phyloP scores from a whole-genome alignment of 2,888 invertebrate genomes.

The Entomobrya multifasciata region DNA sequence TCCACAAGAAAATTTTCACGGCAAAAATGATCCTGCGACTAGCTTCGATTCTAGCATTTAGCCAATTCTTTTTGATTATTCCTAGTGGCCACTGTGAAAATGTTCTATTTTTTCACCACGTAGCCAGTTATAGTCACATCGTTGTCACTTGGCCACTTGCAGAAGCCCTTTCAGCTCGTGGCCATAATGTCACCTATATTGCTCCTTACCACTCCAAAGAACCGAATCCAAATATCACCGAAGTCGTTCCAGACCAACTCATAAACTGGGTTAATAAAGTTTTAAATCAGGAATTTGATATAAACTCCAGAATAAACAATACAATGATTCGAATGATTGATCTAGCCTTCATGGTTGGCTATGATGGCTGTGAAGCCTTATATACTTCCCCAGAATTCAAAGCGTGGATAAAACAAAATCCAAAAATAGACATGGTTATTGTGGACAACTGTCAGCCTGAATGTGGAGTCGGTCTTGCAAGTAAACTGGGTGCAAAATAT shows the following conservation, averaged over 20 bases:
- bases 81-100: no score
- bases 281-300: conserved; percentile 47
- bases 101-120: conserved; percentile 71
- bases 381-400: conserved; percentile 29
- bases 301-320: conserved; percentile 22
- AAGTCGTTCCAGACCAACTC: conserved; percentile 57
- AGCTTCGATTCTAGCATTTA: no score
- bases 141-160: no score
- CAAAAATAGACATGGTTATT: conserved; percentile 66
- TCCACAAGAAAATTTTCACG: no score
- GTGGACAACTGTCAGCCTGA: conserved; percentile 70
- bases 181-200: conserved; percentile 72
- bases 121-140: no score
- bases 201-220: conserved; percentile 55
- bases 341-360: background rate
- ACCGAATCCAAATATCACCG: conserved; percentile 46
- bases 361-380: conserved; percentile 19
- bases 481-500: conserved; percentile 58
- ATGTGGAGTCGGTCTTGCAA: conserved; percentile 66
- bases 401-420: background rate
- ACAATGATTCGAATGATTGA: background rate
- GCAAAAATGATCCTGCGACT: no score
- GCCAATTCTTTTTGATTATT: no score
- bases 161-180: conserved; percentile 57
- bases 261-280: background rate